Evolutionary conservation across 2,888 invertebrate species (phyloP).

Genomic region (Tetheella fluctuosa): DNA sequence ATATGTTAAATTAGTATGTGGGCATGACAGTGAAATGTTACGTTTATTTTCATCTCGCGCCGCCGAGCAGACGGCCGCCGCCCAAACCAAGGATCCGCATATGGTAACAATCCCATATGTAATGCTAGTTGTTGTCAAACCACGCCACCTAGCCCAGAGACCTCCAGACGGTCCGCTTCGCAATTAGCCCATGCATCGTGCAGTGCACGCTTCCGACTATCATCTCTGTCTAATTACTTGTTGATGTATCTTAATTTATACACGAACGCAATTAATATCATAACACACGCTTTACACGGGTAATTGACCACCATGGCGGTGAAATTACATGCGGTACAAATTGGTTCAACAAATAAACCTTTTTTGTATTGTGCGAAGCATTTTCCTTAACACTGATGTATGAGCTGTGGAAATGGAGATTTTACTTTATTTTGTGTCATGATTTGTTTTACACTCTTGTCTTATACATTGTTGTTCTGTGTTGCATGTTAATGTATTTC

Average conservation of each 20-base stretch:
- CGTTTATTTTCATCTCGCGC: slow-evolving; percentile 84
- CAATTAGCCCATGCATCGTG: slow-evolving; percentile 74
- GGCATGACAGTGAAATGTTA: slow-evolving; percentile 59
- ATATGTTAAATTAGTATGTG: slow-evolving; percentile 35
- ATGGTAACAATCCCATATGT: slow-evolving; percentile 87
- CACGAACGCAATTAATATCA: slow-evolving; percentile 35
- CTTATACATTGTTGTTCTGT: slow-evolving; percentile 49
- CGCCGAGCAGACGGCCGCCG: slow-evolving; percentile 89
- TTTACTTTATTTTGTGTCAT: slow-evolving; percentile 31
- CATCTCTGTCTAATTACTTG: slow-evolving; percentile 52
- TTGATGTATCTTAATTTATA: slow-evolving; percentile 30
- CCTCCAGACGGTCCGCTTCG: slow-evolving; percentile 76
- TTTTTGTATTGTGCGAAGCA: slow-evolving; percentile 1
- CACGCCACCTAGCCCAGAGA: slow-evolving; percentile 59
- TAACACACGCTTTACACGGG: slow-evolving; percentile 31
- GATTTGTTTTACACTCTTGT: slow-evolving; percentile 31
- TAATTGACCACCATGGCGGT: slow-evolving; percentile 9
- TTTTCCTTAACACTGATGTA: slow-evolving; percentile 10
- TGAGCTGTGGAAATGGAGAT: slow-evolving; percentile 19
- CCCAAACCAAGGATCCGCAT: slow-evolving; percentile 96
- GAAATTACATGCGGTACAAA: slow-evolving; percentile 4
- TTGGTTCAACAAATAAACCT: not conserved
- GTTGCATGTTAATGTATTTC: slow-evolving; percentile 59
- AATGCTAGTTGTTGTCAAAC: slow-evolving; percentile 67
- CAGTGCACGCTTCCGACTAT: slow-evolving; percentile 72